Evolutionary conservation across 2,888 invertebrate species (phyloP).

Genomic region (Synergus umbraculus): DNA sequence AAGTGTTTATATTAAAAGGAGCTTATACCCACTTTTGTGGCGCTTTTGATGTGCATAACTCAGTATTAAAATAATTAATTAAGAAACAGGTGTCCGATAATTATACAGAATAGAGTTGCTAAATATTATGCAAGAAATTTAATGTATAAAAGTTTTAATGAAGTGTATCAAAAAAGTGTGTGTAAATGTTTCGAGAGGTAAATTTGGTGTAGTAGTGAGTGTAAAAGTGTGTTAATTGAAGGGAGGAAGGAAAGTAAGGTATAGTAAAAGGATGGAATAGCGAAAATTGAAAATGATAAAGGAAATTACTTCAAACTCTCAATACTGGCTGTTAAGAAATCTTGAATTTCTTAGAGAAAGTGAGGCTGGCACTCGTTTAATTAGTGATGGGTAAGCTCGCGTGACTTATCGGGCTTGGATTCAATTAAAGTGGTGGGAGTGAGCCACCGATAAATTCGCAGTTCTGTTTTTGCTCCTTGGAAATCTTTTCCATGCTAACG

Average conservation of each 20-base stretch:
- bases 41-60: background rate
- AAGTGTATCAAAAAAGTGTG: background rate
- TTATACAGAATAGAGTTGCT: background rate
- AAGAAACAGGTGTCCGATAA: background rate
- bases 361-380: slow-evolving; percentile 28
- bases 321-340: slow-evolving; percentile 12
- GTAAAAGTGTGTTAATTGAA: slow-evolving; percentile 18
- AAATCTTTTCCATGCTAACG: slow-evolving; percentile 26
- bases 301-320: background rate
- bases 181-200: background rate
- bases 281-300: background rate
- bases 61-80: background rate
- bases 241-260: slow-evolving; percentile 10
- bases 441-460: slow-evolving; percentile 29
- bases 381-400: slow-evolving; percentile 23
- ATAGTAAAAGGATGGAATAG: slow-evolving; percentile 1
- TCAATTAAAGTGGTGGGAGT: slow-evolving; percentile 16
- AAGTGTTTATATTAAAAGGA: background rate
- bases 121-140: background rate
- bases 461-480: slow-evolving; percentile 21
- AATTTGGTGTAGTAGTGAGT: background rate
- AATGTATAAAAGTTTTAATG: background rate
- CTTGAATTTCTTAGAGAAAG: slow-evolving; percentile 1
- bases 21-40: background rate
- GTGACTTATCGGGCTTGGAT: slow-evolving; percentile 23